A percentile compares a stretch with the other conserved stretches of the same genome.
phyloP scores from a whole-genome alignment of 2,797 vertebrate species.

The Coregonus ussuriensis region DNA sequence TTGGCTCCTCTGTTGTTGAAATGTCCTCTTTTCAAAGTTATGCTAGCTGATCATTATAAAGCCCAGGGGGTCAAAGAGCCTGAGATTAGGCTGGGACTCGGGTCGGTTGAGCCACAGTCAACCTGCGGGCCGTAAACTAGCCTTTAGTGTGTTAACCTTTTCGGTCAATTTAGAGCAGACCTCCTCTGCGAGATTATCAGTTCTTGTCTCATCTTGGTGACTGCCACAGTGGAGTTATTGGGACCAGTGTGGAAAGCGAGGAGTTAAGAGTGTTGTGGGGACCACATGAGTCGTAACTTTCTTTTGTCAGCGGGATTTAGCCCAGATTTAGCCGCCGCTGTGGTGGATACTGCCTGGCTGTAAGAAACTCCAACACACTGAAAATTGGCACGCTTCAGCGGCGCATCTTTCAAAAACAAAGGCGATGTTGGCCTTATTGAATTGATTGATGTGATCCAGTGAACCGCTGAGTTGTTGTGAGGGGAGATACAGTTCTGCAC shows the following conservation, averaged over 20 bases:
- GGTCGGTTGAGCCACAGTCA: neutral
- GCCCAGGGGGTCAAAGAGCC: neutral
- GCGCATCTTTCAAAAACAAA: too few species aligned
- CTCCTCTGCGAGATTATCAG: neutral
- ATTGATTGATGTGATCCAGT: conserved; percentile 4
- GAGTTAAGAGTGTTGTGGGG: too few species aligned
- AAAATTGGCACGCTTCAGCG: too few species aligned
- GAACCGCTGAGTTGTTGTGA: neutral
- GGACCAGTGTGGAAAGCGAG: neutral
- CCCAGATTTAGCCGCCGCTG: too few species aligned
- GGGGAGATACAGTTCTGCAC: too few species aligned
- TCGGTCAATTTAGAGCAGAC: neutral
- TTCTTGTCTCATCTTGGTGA: neutral
- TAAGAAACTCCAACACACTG: too few species aligned
- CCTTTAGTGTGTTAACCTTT: neutral
- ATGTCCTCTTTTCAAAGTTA: neutral
- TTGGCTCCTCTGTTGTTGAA: neutral
- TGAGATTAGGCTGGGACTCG: neutral
- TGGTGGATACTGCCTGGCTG: too few species aligned
- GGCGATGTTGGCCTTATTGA: too few species aligned
- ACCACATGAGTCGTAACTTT: too few species aligned
- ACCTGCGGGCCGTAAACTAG: neutral
- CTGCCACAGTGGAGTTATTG: neutral
- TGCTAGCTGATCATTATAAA: neutral
- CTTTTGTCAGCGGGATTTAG: too few species aligned